Evolutionary conservation across 2,888 invertebrate genomes (phyloP), one percentile per base, ranked within the genome.

Genomic region (Agrochola macilenta): DNA sequence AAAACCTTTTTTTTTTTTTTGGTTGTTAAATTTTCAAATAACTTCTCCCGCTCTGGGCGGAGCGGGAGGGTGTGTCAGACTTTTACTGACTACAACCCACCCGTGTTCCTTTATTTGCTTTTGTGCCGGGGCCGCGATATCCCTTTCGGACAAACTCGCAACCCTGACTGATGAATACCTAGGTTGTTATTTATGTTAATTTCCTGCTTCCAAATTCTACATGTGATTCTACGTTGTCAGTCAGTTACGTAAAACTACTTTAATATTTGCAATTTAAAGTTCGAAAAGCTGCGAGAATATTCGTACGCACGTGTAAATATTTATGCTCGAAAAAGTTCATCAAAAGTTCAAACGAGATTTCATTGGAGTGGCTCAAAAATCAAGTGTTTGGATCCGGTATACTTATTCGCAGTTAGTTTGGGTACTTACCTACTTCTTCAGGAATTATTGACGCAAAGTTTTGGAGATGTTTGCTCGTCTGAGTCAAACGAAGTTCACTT

Each of bases 401-500:
- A 68, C 60, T 71, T 52, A 52, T 68, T 68, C 54, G 3, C 63
- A 52, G 52, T 76, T 73, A 77, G 43, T 82, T 70, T 14, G 12
- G 64, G 70, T 71, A 74, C 30, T 30, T 30, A 30, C 23, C 30
- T 35, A 30, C 58, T 74, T 68, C 66, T 70, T 69, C 46, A 46
- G 64, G 54, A 70, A 64, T 82, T 82, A 78, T 70, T 74, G 63
- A 82, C 52, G 70, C 26, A 63, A 81, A 81, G 78, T 82, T 64
- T 68, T 35, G n/a, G 68, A 78, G 68, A 68, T 71, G 49, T 82
- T 82, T 74, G 54, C 52, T 68, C 49, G 58, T 39, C 46, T 69
- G 14, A n/a, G 54, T 70, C 43, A 46, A 77, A 74, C 26, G 49
- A 66, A 63, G 64, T 49, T 54, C 39, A 35, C 17, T 26, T n/a